Evolutionary conservation across 2,797 vertebrate species (phyloP).

Genomic region (Fundulus diaphanus): DNA sequence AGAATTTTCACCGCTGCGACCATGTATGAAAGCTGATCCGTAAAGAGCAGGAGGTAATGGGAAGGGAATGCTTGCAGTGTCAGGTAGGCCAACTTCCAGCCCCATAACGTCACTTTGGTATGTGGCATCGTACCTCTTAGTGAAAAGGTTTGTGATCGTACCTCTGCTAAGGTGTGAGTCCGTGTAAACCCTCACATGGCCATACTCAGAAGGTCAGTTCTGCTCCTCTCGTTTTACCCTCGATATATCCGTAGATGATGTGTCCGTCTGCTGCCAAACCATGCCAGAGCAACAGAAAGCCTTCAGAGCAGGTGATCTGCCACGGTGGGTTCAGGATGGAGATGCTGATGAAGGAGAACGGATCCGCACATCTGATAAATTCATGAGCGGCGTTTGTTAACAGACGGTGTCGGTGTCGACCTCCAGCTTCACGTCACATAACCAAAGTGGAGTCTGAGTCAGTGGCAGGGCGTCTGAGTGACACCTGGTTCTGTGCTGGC

Average conservation of each 20-base stretch:
- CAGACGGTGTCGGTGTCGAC: conserved; percentile 36
- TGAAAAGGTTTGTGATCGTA: conserved; percentile 38
- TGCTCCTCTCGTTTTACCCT: conserved; percentile 70
- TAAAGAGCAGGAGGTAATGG: conserved; percentile 35
- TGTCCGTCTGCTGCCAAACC: conserved; percentile 57
- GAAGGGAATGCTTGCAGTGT: conserved; percentile 60
- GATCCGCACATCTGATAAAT: conserved; percentile 41
- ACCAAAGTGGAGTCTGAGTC: conserved; percentile 53
- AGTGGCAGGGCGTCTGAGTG: conserved; percentile 36
- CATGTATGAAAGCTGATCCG: conserved; percentile 81
- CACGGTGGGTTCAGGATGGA: conserved; percentile 27
- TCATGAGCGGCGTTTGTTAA: conserved; percentile 33
- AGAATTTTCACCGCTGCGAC: conserved; percentile 71
- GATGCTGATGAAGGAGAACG: conserved; percentile 36
- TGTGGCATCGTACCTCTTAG: conserved; percentile 42
- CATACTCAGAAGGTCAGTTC: conserved; percentile 45
- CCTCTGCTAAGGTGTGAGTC: conserved; percentile 44
- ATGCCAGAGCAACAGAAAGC: conserved; percentile 28
- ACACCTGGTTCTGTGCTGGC: conserved; percentile 46
- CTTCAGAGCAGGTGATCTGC: conserved; percentile 20
- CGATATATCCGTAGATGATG: conserved; percentile 52
- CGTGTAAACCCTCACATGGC: conserved; percentile 44
- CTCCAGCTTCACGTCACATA: conserved; percentile 50
- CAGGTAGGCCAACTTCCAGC: conserved; percentile 78
- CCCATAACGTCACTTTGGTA: conserved; percentile 75